Conservation (phyloP, 2,797 vertebrate species). For the Orientallactaga sibirica region DNA sequence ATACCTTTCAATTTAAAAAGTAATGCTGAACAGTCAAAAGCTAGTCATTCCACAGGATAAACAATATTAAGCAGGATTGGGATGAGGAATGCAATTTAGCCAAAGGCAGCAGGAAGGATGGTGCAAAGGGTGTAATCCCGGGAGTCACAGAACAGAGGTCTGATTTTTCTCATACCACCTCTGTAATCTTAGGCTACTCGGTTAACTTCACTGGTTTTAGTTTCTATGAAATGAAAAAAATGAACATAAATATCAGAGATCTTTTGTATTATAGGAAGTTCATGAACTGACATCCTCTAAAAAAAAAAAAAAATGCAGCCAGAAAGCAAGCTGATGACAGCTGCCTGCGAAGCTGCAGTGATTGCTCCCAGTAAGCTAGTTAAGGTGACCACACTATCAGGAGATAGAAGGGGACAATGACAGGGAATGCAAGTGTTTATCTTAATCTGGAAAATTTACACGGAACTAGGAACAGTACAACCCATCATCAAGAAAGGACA, state of each 20-base stretch:
- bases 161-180: constrained; percentile 44
- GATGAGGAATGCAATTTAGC: constrained; percentile 64
- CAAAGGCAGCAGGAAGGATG: constrained; percentile 49
- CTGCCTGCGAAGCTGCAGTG: constrained; percentile 46
- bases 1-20: constrained; percentile 70
- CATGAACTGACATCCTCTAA: constrained; percentile 40
- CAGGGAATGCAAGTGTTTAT: constrained; percentile 22
- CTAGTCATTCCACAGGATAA: constrained; percentile 58
- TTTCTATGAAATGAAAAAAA: constrained; percentile 61
- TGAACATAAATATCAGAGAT: constrained; percentile 39
- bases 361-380: constrained; percentile 44
- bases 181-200: constrained; percentile 59
- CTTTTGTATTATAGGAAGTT: constrained; percentile 27
- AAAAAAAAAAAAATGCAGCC: constrained; percentile 46
- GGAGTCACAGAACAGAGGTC: constrained; percentile 24
- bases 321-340: constrained; percentile 49
- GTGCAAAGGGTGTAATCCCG: constrained; percentile 21
- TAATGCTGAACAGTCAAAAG: constrained; percentile 66
- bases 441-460: constrained; percentile 24
- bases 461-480: constrained; percentile 35
- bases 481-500: constrained; percentile 14
- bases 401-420: background rate
- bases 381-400: constrained; percentile 13
- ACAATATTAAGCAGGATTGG: constrained; percentile 64
- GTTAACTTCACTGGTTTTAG: constrained; percentile 62